Evolutionary conservation across 30 jellyfish, hydroid and myxozoan genomes (phyloP).

Genomic region (Haliclystus octoradiatus): DNA sequence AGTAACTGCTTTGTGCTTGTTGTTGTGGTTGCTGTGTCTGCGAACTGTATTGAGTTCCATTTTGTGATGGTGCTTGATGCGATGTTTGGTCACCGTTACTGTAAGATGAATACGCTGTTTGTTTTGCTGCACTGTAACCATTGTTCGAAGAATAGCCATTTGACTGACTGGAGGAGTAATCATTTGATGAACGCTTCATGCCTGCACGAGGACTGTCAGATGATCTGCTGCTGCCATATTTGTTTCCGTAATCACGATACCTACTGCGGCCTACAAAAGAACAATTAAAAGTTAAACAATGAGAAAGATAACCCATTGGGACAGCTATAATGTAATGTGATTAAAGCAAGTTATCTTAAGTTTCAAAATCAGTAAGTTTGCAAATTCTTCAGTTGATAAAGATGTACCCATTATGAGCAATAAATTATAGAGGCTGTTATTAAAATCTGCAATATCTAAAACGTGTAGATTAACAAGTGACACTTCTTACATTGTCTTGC

Average conservation of each 20-base stretch:
- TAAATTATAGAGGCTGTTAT: too few relatives aligned
- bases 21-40: not conserved
- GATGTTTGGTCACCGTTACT: not conserved
- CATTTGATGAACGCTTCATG: not conserved
- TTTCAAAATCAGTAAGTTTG: too few relatives aligned
- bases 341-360: too few relatives aligned
- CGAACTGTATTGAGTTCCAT: not conserved
- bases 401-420: too few relatives aligned
- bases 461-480: too few relatives aligned
- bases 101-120: not conserved
- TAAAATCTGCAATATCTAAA: too few relatives aligned
- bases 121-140: not conserved
- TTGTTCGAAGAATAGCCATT: too few relatives aligned
- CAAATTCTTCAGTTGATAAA: too few relatives aligned
- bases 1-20: conserved; percentile 1
- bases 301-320: too few relatives aligned
- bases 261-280: not conserved
- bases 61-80: not conserved
- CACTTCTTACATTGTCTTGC: too few relatives aligned
- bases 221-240: not conserved
- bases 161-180: not conserved
- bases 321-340: too few relatives aligned
- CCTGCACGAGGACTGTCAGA: conserved; percentile 1
- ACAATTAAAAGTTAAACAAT: too few relatives aligned
- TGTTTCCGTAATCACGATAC: not conserved